Conservation (phyloP, 2,113 vertebrate species). For the Gasterosteus aculeatus region DNA sequence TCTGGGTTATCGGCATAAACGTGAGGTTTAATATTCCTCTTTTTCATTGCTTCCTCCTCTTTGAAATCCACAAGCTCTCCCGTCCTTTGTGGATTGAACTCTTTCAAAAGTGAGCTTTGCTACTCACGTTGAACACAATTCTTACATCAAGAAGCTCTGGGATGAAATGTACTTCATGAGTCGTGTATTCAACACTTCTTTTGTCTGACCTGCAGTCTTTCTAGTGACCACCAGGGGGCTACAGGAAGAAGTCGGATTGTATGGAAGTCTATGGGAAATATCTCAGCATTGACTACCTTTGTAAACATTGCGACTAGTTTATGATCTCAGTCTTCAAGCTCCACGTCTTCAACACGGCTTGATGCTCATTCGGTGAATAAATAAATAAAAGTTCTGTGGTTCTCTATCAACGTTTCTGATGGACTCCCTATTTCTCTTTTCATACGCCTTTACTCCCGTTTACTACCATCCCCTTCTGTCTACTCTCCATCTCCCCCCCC, state of each 20-base stretch:
- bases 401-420: background rate
- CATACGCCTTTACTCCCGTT: constrained; percentile 13
- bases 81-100: background rate
- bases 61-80: background rate
- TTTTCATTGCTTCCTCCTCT: background rate
- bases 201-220: background rate
- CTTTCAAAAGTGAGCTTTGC: background rate
- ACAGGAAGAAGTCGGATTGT: too few relatives aligned
- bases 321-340: too few relatives aligned
- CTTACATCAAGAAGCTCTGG: background rate
- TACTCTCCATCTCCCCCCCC: constrained; percentile 12
- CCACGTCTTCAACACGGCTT: too few relatives aligned
- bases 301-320: too few relatives aligned
- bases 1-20: background rate
- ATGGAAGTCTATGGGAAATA: too few relatives aligned
- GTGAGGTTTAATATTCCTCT: background rate
- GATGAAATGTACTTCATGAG: too few relatives aligned
- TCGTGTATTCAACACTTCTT: background rate
- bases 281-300: too few relatives aligned
- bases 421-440: background rate
- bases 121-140: background rate
- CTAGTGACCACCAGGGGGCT: too few relatives aligned
- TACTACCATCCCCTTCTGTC: constrained; percentile 12
- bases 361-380: too few relatives aligned
- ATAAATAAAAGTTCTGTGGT: background rate